Evolutionary conservation across 2,888 invertebrate species (phyloP), one percentile per base, ranked within the genome.

Genomic region (Thysanoteuthis rhombus): DNA sequence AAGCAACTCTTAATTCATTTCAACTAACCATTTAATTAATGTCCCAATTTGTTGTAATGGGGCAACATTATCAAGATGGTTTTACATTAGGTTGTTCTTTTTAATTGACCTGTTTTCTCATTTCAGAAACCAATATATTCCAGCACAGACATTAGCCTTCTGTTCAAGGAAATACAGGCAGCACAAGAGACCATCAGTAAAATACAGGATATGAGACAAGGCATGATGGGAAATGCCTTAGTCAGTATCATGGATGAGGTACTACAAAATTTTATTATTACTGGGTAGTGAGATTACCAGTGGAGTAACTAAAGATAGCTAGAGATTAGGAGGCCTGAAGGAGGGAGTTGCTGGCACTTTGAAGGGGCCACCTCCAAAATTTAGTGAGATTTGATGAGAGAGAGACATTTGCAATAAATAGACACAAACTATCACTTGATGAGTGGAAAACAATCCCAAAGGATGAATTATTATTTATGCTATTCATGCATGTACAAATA

Each of bases 161-260:
- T 97, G 92, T 93, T 97, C 94, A 95, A 95, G 93, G 97, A 97
- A 95, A 96, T 97, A 52, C 96, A 96, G 94, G 96, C 95, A 92
- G 96, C 96, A 3, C 97, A 97, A 95, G 96, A 97, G 93, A 95
- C 97, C 93, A 96, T 97, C 94, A 96, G 96, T 94, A 97, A 97
- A 94, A 97, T 97, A 93, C 97, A 97, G 94, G 97, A 97, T 93
- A 97, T 97, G 97, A 95, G 97, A 90, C 95, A 96, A 93, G 97
- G 97, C 47, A 96, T 97, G 96, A 96, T 97, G 95, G 97, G 97
- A 89, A 97, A 96, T 94, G 97, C 97, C 38, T 95, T 97, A 10
- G 96, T 97, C 94, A 97, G 96, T 93, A 96, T 97, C 92, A 96
- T 96, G 96, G 97, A 97, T 95, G 97, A 97, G 96, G 97, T 97